A percentile compares a stretch with the other conserved stretches of the same genome.
Evolutionary conservation across 2,797 vertebrate genomes (phyloP).

Genomic region (Pseudopleuronectes americanus): DNA sequence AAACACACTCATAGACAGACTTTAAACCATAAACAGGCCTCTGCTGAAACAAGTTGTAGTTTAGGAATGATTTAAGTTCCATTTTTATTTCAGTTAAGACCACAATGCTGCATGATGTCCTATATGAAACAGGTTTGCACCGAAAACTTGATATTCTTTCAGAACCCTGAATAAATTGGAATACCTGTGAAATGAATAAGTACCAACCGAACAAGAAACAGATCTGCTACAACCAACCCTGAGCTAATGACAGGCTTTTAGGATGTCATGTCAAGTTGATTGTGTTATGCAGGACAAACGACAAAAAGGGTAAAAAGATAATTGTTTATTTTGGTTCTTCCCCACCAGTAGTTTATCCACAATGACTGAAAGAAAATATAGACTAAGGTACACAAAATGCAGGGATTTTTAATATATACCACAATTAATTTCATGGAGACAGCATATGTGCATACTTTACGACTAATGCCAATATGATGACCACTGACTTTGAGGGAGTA

Average conservation of each 20-base stretch:
- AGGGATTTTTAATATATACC: constrained; percentile 79
- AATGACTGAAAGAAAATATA: constrained; percentile 81
- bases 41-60: too few species aligned
- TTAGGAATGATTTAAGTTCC: too few species aligned
- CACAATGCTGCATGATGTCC: too few species aligned
- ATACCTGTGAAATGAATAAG: not conserved
- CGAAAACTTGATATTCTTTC: not conserved
- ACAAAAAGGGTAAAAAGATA: constrained; percentile 77
- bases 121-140: too few species aligned
- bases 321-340: constrained; percentile 83
- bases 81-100: too few species aligned
- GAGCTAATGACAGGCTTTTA: not conserved
- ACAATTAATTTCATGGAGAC: constrained; percentile 80
- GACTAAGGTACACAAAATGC: constrained; percentile 81
- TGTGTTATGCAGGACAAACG: constrained; percentile 28
- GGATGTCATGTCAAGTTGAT: not conserved
- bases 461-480: constrained; percentile 81
- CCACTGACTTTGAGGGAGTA: constrained; percentile 66
- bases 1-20: too few species aligned
- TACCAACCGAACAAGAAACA: not conserved
- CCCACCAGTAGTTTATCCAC: constrained; percentile 82
- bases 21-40: too few species aligned
- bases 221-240: not conserved
- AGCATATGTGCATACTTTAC: constrained; percentile 81
- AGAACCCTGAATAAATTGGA: not conserved